These are phyloP conservation scores for Phrynosoma blainvillii DNA, from an alignment of 2,113 vertebrate species.

Conservation along the genomic window DNA sequence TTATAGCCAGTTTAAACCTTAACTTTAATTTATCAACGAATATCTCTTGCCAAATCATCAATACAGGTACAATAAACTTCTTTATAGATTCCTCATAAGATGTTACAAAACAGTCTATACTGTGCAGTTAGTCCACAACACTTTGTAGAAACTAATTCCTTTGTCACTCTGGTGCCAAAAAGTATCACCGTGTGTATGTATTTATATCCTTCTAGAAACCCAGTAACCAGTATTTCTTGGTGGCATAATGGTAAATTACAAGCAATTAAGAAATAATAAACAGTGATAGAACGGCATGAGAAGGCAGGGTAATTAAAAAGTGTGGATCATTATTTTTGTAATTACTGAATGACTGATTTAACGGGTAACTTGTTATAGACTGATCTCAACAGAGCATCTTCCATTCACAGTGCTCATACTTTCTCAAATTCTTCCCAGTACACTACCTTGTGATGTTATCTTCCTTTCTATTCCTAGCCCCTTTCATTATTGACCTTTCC, in stretches of 20 bases:
- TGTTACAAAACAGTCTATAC: not conserved
- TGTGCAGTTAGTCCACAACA: not conserved
- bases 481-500: constrained; percentile 19
- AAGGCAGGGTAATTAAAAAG: not conserved
- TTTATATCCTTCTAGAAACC: no score
- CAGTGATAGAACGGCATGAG: not conserved
- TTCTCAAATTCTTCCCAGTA: not conserved
- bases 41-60: not conserved
- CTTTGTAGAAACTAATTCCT: not conserved
- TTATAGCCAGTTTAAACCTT: not conserved
- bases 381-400: not conserved
- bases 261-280: not conserved
- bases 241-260: no score
- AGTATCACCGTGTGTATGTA: not conserved
- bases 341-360: not conserved
- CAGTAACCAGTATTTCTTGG: no score
- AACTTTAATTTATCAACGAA: no score
- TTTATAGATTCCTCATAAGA: not conserved
- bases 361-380: not conserved
- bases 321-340: not conserved
- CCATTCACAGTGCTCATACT: not conserved
- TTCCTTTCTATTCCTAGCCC: not conserved
- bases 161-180: not conserved
- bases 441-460: not conserved
- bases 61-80: not conserved